Base-by-base conservation (phyloP, 2,113 vertebrate species). In the Marcusenius ussheri region DNA sequence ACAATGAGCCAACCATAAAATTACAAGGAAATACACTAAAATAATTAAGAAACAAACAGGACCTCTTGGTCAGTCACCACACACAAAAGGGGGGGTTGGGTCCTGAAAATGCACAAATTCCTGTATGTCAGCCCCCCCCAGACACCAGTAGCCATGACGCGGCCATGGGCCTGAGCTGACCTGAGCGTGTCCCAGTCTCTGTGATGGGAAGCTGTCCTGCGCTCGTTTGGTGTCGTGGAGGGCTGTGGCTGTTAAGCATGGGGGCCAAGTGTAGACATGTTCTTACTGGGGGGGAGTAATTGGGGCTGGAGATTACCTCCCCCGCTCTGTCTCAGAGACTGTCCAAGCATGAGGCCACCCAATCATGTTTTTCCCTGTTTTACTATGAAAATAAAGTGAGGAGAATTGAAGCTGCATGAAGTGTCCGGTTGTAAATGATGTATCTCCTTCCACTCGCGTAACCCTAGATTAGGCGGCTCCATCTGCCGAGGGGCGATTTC, bases 401-500 rank as follows among this genome's bases (percentile, higher is more conserved):
- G 39, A 19, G 45, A 46, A 24, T 9, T 24, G 92, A 91, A 93
- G 92, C 92, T 94, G 94, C 94, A 94, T 93, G 93, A 94, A 90
- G 92, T 91, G 92, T 93, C 93, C 91, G 91, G 93, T 53, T 90
- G 92, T 93, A 91, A 91, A 91, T 90, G 90, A 92, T 91, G 90
- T 92, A 91, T 92, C 90, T 90, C 93, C 92, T 93, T 90, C 94
- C 91, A 92, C 91, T 92, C 4, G 19, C 46, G 19, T 80, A 89
- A 92, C 92, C 92, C 92, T 90, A 93, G 92, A 91, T 90, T 90
- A 93, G 90, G 93, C 91, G 86, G 93, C 93, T 94, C 93, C 90
- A 89, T 93, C 90, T 88, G 94, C 91, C 91, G 91, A 11, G 91
- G 91, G 92, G 91, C 74, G 0, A 91, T 93, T 94, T 93, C 93